Evolutionary conservation across 2,797 vertebrate species (phyloP), one percentile per base, ranked within the genome.

Genomic region (Holocentrus rufus): DNA sequence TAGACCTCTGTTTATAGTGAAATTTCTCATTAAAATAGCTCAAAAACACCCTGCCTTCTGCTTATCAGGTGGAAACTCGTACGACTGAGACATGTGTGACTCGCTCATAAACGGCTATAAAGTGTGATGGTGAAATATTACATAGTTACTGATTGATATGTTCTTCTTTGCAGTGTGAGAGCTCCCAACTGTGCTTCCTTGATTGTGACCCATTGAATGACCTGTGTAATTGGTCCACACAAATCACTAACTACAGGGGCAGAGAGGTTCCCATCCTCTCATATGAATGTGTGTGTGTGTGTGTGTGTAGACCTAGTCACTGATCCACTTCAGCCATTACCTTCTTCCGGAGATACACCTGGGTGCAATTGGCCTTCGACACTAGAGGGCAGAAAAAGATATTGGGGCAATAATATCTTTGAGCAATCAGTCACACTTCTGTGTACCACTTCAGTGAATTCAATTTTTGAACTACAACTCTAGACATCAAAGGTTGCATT

Each of bases 121-220:
- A 93, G 76, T 70, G 79, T 76, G 86, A 88, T 91, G 88, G 79
- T 83, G 88, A 91, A 93, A 91, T 73, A 74, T 84, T 76, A 23
- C 63, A 27, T 82, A 67, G 93, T 94, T 93, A 94, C 90, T 93
- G 83, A 94, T 93, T 94, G 88, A 92, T 90, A 66, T 23, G 6
- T 62, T 61, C 69, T 66, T 81, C 76, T 73, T 65, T 80, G 83
- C 76, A 66, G 66, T 47, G 76, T 72, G 55, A 57, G 64, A 69
- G 69, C 70, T 85, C 82, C 85, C 74, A 77, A 76, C 70, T 70
- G 75, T 76, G 80, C 76, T 86, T 83, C 86, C 85, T 79, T 82
- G 85, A 87, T 89, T 85, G 81, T 88, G 92, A 90, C 91, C 91
- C 90, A 80, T 70, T 87, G 89, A 87, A 54, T 93, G 92, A 92